phyloP scores from a whole-genome alignment of 2,888 invertebrate genomes.

The Hedya salicella region DNA sequence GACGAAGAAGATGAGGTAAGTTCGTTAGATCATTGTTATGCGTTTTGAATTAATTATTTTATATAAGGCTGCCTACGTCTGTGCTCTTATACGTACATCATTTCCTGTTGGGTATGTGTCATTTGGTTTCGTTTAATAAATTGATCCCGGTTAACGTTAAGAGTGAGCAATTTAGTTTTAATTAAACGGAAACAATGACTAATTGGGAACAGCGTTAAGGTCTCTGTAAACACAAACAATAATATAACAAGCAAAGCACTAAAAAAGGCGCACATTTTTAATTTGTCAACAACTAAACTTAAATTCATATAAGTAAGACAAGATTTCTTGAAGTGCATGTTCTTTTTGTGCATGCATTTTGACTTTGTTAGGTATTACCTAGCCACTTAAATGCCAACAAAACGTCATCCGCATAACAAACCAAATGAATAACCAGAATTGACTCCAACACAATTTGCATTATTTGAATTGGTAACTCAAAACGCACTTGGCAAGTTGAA shows the following conservation, averaged over 20 bases:
- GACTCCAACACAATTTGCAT: slow-evolving; percentile 16
- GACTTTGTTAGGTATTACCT: slow-evolving; percentile 1
- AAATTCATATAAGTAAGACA: too few species aligned
- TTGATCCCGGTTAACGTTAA: slow-evolving; percentile 37
- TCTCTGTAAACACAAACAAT: slow-evolving; percentile 36
- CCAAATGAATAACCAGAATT: slow-evolving; percentile 4
- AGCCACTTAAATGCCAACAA: slow-evolving; percentile 3
- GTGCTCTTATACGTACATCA: slow-evolving; percentile 28
- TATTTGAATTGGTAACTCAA: slow-evolving; percentile 9
- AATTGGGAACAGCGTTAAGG: slow-evolving; percentile 35
- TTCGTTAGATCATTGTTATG: slow-evolving; percentile 43
- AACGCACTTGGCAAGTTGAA: slow-evolving; percentile 10
- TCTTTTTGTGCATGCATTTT: not conserved
- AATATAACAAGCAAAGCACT: not conserved
- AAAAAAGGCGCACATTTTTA: not conserved
- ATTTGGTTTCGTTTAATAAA: slow-evolving; percentile 34
- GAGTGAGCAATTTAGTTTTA: slow-evolving; percentile 40
- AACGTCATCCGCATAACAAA: slow-evolving; percentile 24
- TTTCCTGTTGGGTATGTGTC: slow-evolving; percentile 41
- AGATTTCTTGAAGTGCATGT: too few species aligned
- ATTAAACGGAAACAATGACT: slow-evolving; percentile 43
- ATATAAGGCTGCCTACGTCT: slow-evolving; percentile 35
- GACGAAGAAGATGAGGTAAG: slow-evolving; percentile 85
- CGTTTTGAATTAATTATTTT: slow-evolving; percentile 40
- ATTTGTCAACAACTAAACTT: too few species aligned